phyloP scores from a whole-genome alignment of 2,113 vertebrate species.

The Motacilla tschutschensis region DNA sequence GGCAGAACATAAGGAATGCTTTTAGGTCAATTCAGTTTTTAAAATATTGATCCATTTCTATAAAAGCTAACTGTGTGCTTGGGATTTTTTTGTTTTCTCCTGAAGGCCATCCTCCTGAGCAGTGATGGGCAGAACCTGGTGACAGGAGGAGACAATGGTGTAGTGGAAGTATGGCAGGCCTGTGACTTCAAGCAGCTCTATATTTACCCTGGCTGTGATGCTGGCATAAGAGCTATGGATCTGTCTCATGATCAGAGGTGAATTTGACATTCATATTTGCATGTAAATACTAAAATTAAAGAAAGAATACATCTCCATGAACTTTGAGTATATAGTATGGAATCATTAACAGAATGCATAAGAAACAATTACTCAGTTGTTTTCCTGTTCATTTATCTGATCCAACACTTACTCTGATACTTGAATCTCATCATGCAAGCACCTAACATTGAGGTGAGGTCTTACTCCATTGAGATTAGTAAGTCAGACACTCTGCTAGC shows the following conservation, averaged over 20 bases:
- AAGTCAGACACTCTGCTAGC: neutral
- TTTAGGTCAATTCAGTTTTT: neutral
- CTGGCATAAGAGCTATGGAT: constrained; percentile 97
- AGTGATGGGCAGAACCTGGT: constrained; percentile 97
- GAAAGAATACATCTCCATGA: neutral
- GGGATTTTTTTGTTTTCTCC: neutral
- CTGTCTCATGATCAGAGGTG: constrained; percentile 98
- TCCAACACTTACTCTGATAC: neutral
- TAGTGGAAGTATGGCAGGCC: constrained; percentile 98
- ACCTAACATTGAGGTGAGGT: neutral
- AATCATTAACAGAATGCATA: neutral
- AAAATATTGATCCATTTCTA: neutral
- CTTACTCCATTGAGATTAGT: neutral
- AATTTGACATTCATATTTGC: neutral
- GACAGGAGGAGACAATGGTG: constrained; percentile 96
- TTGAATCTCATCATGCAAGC: neutral
- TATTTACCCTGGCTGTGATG: constrained; percentile 97
- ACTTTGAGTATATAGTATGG: neutral
- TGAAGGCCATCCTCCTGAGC: constrained; percentile 91
- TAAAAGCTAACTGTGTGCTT: neutral
- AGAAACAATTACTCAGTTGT: neutral
- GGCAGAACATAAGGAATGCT: neutral
- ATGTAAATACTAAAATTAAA: neutral
- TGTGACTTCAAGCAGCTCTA: constrained; percentile 99
- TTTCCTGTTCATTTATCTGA: neutral